Evolutionary conservation across 2,888 invertebrate species (phyloP), one percentile per base, ranked within the genome.

Genomic region (Caenorhabditis japonica): DNA sequence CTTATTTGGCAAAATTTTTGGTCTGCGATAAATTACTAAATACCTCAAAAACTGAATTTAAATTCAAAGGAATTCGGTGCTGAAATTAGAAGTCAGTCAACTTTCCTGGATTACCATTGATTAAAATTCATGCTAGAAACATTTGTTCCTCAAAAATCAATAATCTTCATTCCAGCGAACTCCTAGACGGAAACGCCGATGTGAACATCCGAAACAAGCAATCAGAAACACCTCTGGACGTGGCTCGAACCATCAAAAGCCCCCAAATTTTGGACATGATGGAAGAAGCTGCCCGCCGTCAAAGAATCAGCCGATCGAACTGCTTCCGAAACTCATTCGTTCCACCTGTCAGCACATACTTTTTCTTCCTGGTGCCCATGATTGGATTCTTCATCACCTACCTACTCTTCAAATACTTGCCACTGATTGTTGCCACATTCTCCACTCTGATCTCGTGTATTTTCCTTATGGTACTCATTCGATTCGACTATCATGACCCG

Each of bases 221-320:
- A 23, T 73, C 68, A 17, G 82, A 82, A 47, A 80, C 82, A 0
- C 75, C 82, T 1, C 30, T 82, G 15, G 82, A 82, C 51, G 74
- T 82, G 19, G 82, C 80, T 0, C 64, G 76, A 38, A 61, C 49
- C 3, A 74, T 71, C 19, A 61, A 76, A 13, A 74, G 74, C 30
- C 75, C 75, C 4, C 74, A 68, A 30, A 80, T 80, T 41, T 39
- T 76, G 64, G 75, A 75, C 15, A 21, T 56, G 25, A 64, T 75
- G 34, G 75, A 75, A 59, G 53, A 75, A 4, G 69, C 75, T 0
- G 75, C 62, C 4, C 47, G 69, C 15, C 41, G 51, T 5, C 75
- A 75, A 55, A 64, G 69, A 38, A 39, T 55, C 19, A 60, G 25
- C 17, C 17, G 69, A 19, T 21, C 69, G 0, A 69, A 41, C 12